Base-by-base conservation (phyloP, 2,113 vertebrate genomes). In the Leptocoma aspasia region DNA sequence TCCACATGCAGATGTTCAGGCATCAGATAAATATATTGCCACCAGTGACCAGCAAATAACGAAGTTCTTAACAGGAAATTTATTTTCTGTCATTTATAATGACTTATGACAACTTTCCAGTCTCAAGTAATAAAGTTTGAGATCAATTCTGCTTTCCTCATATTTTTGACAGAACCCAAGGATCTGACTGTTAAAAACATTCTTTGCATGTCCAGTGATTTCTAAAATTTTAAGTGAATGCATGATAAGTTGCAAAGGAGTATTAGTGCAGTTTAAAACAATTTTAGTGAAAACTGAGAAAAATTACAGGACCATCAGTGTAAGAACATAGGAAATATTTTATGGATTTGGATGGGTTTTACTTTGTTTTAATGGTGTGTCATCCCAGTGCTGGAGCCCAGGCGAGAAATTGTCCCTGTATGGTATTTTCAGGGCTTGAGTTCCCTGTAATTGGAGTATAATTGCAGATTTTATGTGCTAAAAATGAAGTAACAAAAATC, bases 261-360 rank as follows among this genome's bases (percentile, higher is more conserved):
- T 52, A 33, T 45, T 35, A 52, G 7, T 50, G 33, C 12, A 24
- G 10, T 50, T 63, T 54, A 30, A 63, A 85, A 44, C 5, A n/a
- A 15, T 23, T 49, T 45, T 12, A 63, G 17, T 70, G 28, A 61
- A 73, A 82, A 17, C 13, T 52, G 26, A 61, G 35, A 28, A 50
- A 44, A 66, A 53, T 1, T 4, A 2, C 13, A 22, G 37, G 31
- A 7, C 4, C 3, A 4, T 9, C 82, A 41, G 7, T 27, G 37
- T 13, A 4, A 60, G 33, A 50, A 50, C 5, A 28, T 12, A 5
- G 7, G 42, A 35, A 80, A n/a, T 8, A 11, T 54, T 82, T 71
- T 23, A 24, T 21, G 37, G 15, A 8, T 68, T 64, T 72, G 35
- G 28, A 4, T 66, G n/a, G 10, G 2, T 31, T 72, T 35, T 59